These are phyloP conservation scores for Brachionus plicatilis DNA, from an alignment of 1,140 invertebrate genomes.

Conservation along the genomic window DNA sequence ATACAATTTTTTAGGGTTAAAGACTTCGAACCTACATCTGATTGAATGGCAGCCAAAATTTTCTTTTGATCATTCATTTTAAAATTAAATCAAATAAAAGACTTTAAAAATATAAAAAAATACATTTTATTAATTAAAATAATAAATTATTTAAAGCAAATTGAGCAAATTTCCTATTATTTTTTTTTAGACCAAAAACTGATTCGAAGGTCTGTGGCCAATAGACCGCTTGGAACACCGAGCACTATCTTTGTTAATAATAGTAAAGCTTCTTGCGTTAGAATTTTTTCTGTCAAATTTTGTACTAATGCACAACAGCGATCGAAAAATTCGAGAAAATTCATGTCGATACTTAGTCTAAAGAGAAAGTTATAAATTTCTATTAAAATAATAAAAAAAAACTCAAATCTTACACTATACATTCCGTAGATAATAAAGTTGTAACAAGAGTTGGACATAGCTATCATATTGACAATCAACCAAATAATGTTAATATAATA, in stretches of 20 bases:
- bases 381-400: not conserved
- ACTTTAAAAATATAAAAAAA: no score
- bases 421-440: conserved; percentile 80
- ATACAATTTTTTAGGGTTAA: no score
- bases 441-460: conserved; percentile 78
- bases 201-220: not conserved
- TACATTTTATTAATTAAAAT: no score
- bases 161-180: not conserved
- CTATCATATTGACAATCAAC: conserved; percentile 75
- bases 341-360: not conserved
- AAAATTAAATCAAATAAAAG: no score
- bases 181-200: not conserved
- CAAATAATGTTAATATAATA: conserved; percentile 49
- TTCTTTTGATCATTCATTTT: no score
- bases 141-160: no score
- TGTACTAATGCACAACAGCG: not conserved
- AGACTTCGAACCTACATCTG: no score
- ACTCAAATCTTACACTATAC: conserved; percentile 66
- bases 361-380: not conserved
- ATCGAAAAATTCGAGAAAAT: not conserved
- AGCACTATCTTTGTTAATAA: not conserved
- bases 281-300: not conserved
- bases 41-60: no score
- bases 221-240: not conserved
- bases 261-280: not conserved